phyloP scores from a whole-genome alignment of 1,140 invertebrate species.

The Drosophila tsacasi region DNA sequence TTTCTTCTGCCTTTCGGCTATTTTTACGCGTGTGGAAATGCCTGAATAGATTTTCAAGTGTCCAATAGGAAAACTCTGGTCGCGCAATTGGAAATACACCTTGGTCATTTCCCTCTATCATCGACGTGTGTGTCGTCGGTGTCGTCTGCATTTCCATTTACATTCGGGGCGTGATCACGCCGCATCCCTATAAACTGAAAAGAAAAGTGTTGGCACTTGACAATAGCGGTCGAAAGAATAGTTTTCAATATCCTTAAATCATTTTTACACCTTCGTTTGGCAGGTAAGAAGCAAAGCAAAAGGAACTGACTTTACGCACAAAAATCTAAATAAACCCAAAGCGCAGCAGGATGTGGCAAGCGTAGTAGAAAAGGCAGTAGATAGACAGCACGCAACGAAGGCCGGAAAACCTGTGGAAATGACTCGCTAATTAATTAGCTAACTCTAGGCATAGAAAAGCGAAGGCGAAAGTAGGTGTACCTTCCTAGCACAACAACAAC shows the following conservation, averaged over 20 bases:
- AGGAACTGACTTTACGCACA: constrained; percentile 67
- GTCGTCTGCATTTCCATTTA: constrained; percentile 31
- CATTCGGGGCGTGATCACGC: constrained; percentile 53
- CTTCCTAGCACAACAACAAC: constrained; percentile 6
- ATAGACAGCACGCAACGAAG: constrained; percentile 34
- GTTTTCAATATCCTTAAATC: neutral
- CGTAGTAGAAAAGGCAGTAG: constrained; percentile 54
- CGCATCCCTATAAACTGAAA: constrained; percentile 20
- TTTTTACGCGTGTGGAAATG: constrained; percentile 61
- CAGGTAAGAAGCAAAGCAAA: constrained; percentile 49
- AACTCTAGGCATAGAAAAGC: constrained; percentile 65
- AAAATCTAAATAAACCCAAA: constrained; percentile 29
- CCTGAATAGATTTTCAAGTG: constrained; percentile 60
- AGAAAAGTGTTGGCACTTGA: constrained; percentile 15
- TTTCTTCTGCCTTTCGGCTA: constrained; percentile 51
- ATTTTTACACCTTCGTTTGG: constrained; percentile 40
- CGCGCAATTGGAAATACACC: constrained; percentile 64
- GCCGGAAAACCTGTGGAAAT: constrained; percentile 46
- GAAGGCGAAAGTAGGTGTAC: constrained; percentile 56
- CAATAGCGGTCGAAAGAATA: constrained; percentile 8
- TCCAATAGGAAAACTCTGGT: constrained; percentile 62
- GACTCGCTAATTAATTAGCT: constrained; percentile 71
- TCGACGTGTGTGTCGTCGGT: constrained; percentile 24
- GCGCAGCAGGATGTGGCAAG: constrained; percentile 50
- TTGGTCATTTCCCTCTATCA: constrained; percentile 54